Percentiles rank a stretch among this genome's conserved stretches.
Conservation (phyloP, 23 tunicate genomes). For the Ciona savignyi region DNA sequence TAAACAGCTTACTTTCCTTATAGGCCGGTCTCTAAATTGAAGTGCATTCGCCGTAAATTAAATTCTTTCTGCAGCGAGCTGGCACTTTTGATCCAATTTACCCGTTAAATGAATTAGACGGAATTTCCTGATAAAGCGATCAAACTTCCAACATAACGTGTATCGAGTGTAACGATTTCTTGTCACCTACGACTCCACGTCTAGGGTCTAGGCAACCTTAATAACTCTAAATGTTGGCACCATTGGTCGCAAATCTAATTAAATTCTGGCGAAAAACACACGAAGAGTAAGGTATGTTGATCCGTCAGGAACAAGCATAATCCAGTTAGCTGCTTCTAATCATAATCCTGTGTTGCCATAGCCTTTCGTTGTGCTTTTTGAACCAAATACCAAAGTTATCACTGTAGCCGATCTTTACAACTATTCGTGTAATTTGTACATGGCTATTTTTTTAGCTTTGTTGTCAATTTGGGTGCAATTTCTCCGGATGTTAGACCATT, state of each 20-base stretch:
- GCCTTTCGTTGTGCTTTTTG: background rate
- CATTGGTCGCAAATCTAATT: background rate
- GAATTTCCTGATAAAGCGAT: background rate
- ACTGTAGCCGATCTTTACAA: background rate
- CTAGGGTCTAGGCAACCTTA: background rate
- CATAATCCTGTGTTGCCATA: background rate
- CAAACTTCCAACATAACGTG: background rate
- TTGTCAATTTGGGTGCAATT: background rate
- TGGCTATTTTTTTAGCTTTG: no score
- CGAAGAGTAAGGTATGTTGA: no score
- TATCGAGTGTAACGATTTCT: no score
- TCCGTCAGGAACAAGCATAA: background rate
- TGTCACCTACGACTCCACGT: no score
- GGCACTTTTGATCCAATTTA: background rate
- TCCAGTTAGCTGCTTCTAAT: background rate
- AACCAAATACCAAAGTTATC: background rate
- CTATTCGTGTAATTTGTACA: background rate
- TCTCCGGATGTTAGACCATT: background rate
- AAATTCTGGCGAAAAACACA: background rate
- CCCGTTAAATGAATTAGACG: background rate
- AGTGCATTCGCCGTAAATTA: background rate
- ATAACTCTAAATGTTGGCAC: background rate
- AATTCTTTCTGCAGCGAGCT: background rate
- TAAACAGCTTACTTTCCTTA: background rate
- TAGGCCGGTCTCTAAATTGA: background rate